Conservation (phyloP, 2,113 vertebrate genomes). For the Cervus canadensis region DNA sequence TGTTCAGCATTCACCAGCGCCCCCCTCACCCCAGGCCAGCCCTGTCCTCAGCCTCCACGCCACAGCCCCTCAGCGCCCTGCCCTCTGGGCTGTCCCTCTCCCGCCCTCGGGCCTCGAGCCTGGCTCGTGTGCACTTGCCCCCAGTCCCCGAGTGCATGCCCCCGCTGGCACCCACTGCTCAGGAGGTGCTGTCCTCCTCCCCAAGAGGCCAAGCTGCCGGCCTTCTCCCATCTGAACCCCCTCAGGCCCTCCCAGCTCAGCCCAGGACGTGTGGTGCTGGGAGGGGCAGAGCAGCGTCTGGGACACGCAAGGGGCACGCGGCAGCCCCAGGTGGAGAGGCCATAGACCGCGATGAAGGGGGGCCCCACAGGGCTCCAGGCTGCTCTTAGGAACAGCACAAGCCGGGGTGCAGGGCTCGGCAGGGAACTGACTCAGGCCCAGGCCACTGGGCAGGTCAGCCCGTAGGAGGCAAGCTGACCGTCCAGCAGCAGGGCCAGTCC, state of each 20-base stretch:
- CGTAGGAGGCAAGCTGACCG: accelerated
- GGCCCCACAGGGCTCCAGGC: background rate
- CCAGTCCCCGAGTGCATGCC: accelerated
- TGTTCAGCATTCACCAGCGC: accelerated
- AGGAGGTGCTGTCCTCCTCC: no score
- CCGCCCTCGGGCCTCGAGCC: background rate
- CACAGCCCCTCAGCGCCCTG: background rate
- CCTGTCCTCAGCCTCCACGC: background rate
- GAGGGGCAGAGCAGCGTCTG: no score
- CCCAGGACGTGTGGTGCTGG: background rate
- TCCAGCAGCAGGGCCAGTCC: no score
- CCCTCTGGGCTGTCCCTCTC: accelerated
- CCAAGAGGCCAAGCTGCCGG: background rate
- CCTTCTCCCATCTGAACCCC: background rate
- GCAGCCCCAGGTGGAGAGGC: background rate
- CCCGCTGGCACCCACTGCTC: background rate
- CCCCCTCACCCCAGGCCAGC: background rate
- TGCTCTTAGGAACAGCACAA: background rate
- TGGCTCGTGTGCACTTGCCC: background rate
- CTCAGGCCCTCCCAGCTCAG: background rate
- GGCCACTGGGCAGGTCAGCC: background rate
- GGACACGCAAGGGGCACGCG: accelerated
- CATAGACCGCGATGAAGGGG: accelerated
- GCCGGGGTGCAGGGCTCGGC: accelerated
- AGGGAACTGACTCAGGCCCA: accelerated